Percentiles rank a stretch among this genome's conserved stretches.
phyloP scores from a whole-genome alignment of 2,888 invertebrate genomes.

The Petrophora chlorosata region DNA sequence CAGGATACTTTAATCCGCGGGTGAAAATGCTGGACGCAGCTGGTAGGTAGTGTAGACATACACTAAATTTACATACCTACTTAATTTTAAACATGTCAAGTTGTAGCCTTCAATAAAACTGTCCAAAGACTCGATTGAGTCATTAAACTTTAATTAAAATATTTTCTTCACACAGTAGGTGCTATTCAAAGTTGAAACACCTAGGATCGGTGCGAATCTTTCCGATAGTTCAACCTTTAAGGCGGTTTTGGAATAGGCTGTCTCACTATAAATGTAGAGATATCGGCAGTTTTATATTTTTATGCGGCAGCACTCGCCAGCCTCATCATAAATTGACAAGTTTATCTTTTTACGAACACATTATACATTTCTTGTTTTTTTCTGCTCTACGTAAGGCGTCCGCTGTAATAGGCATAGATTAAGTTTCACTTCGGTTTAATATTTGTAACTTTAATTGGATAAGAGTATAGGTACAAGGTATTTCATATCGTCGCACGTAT shows the following conservation, averaged over 20 bases:
- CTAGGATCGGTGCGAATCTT: not conserved
- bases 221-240: not conserved
- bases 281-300: constrained; percentile 33
- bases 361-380: constrained; percentile 38
- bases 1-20: too few species aligned
- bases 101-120: too few species aligned
- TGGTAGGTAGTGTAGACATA: too few species aligned
- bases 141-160: too few species aligned
- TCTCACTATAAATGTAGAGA: constrained; percentile 28
- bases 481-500: constrained; percentile 22
- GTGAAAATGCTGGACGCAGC: too few species aligned
- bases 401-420: constrained; percentile 36
- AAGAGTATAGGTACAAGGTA: constrained; percentile 26
- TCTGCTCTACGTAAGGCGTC: constrained; percentile 22
- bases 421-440: constrained; percentile 34
- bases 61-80: too few species aligned
- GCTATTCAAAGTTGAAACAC: not conserved
- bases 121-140: too few species aligned
- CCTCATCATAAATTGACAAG: constrained; percentile 42
- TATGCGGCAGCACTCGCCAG: constrained; percentile 32
- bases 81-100: too few species aligned
- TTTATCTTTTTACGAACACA: constrained; percentile 39
- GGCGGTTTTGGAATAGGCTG: not conserved
- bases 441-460: constrained; percentile 36
- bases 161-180: too few species aligned